A percentile compares a stretch with the other conserved stretches of the same genome.
Conservation (phyloP, 2,113 vertebrate species). For the Pholis gunnellus region DNA sequence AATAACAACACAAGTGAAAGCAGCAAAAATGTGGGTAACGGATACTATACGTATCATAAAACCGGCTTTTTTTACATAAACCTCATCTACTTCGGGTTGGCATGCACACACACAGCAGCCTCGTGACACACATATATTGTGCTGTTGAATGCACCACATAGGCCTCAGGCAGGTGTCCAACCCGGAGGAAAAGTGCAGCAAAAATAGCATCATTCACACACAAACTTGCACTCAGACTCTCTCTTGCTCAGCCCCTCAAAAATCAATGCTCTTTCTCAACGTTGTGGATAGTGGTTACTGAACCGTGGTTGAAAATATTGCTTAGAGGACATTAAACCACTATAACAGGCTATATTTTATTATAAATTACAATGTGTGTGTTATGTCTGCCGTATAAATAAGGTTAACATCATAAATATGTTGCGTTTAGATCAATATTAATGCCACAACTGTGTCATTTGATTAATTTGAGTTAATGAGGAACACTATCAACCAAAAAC, state of each 20-base stretch:
- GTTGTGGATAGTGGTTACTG: not conserved
- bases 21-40: not conserved
- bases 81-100: constrained; percentile 7
- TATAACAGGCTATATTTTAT: not conserved
- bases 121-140: constrained; percentile 36
- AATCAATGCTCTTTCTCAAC: constrained; percentile 10
- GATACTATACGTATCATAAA: not conserved
- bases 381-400: not conserved
- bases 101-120: constrained; percentile 21
- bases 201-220: constrained; percentile 57
- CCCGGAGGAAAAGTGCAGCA: constrained; percentile 45
- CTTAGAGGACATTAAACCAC: not conserved
- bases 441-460: not conserved
- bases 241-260: not conserved
- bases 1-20: constrained; percentile 37
- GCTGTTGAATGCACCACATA: constrained; percentile 27
- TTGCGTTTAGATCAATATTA: not conserved
- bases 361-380: not conserved
- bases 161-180: constrained; percentile 48
- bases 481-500: not conserved
- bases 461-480: constrained; percentile 4
- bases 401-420: not conserved
- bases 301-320: constrained; percentile 4
- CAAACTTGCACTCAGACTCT: constrained; percentile 19
- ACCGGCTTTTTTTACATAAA: not conserved